Percentiles rank a stretch among this genome's conserved stretches.
Evolutionary conservation across 92 coral and sea anemone species (phyloP).

Genomic region (Isaurus tuberculatus): DNA sequence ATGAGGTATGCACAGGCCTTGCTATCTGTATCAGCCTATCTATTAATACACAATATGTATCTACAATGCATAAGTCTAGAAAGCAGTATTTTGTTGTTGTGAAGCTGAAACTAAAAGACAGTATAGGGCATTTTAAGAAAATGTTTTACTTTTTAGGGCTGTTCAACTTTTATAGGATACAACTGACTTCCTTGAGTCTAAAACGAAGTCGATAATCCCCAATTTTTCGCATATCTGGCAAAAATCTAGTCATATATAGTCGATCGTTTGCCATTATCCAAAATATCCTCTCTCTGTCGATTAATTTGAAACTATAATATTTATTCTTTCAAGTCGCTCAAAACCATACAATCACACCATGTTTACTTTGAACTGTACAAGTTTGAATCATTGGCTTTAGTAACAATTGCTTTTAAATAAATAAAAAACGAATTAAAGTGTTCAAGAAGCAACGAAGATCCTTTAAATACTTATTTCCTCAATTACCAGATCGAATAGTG

Average conservation of each 20-base stretch:
- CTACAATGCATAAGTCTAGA: conserved; percentile 35
- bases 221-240: conserved; percentile 27
- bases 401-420: too few species aligned
- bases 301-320: too few species aligned
- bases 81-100: conserved; percentile 23
- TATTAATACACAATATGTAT: conserved; percentile 19
- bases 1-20: conserved; percentile 35
- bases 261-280: too few species aligned
- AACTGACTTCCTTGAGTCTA: conserved; percentile 29
- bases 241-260: conserved; percentile 10
- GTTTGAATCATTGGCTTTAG: too few species aligned
- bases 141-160: conserved; percentile 20
- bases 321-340: too few species aligned
- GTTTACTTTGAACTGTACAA: too few species aligned
- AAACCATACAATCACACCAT: too few species aligned
- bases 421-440: too few species aligned
- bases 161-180: conserved; percentile 25
- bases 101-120: conserved; percentile 31
- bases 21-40: conserved; percentile 21
- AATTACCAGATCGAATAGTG: too few species aligned
- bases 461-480: too few species aligned
- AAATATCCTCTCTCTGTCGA: too few species aligned
- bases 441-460: too few species aligned
- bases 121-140: conserved; percentile 24
- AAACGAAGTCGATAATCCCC: conserved; percentile 29